phyloP scores from a whole-genome alignment of 2,888 invertebrate species.

The Crocallis elinguaria region DNA sequence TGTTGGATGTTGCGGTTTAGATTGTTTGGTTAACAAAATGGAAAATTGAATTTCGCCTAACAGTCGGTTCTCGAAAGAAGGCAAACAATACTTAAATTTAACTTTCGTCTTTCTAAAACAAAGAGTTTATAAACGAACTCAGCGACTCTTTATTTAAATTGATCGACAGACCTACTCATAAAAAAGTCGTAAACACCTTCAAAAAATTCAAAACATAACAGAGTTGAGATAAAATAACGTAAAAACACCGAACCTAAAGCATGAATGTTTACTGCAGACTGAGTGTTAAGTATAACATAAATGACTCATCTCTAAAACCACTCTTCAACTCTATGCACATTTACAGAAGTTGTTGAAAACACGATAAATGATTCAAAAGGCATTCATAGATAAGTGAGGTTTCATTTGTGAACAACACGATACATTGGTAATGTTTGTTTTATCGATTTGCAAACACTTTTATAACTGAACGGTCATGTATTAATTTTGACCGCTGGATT shows the following conservation, averaged over 20 bases:
- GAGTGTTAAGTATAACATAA: slow-evolving; percentile 17
- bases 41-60: background rate
- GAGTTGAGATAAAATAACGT: background rate
- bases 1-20: slow-evolving; percentile 1
- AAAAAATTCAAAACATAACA: background rate
- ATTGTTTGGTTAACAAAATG: slow-evolving; percentile 4
- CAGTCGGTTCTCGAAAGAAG: background rate
- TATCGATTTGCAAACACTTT: slow-evolving; percentile 40
- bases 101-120: too few species aligned
- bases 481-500: background rate
- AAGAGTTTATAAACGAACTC: too few species aligned
- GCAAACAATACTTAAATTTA: background rate
- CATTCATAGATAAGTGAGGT: slow-evolving; percentile 24
- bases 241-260: background rate
- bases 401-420: slow-evolving; percentile 11
- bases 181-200: background rate
- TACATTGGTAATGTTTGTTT: slow-evolving; percentile 31
- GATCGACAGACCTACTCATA: too few species aligned
- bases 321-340: slow-evolving; percentile 7
- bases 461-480: slow-evolving; percentile 15
- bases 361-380: slow-evolving; percentile 17
- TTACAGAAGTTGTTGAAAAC: slow-evolving; percentile 15
- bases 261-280: slow-evolving; percentile 6
- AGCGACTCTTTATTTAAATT: too few species aligned
- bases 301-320: slow-evolving; percentile 16